A percentile compares a stretch with the other conserved stretches of the same genome.
phyloP scores from a whole-genome alignment of 2,797 vertebrate species.

The Limosa lapponica region DNA sequence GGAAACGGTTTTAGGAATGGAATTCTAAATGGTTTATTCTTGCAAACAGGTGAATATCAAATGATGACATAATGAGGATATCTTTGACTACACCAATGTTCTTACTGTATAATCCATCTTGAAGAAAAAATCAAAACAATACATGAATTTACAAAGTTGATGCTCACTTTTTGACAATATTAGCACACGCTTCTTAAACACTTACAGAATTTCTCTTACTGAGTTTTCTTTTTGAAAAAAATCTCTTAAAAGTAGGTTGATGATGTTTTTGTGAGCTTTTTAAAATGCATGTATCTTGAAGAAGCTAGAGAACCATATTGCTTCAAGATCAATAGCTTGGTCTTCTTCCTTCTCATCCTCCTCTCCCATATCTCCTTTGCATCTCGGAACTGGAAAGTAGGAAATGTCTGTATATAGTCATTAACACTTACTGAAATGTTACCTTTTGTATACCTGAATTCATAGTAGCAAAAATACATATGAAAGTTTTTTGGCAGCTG shows the following conservation, averaged over 20 bases:
- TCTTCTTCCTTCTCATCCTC: neutral
- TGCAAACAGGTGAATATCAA: neutral
- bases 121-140: neutral
- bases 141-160: neutral
- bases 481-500: neutral
- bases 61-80: neutral
- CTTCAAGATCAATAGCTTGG: neutral
- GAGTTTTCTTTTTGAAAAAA: neutral
- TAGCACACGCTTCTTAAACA: neutral
- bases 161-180: neutral
- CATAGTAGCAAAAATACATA: neutral
- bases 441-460: neutral
- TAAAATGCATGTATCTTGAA: neutral
- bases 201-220: neutral
- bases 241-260: fast-evolving
- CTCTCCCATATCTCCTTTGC: fast-evolving
- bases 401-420: neutral
- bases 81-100: neutral
- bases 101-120: neutral
- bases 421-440: neutral
- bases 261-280: neutral
- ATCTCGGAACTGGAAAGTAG: neutral
- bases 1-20: neutral
- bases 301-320: neutral
- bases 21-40: neutral